Conservation (phyloP, 2,113 vertebrate species). For the Emydura subglobosa region DNA sequence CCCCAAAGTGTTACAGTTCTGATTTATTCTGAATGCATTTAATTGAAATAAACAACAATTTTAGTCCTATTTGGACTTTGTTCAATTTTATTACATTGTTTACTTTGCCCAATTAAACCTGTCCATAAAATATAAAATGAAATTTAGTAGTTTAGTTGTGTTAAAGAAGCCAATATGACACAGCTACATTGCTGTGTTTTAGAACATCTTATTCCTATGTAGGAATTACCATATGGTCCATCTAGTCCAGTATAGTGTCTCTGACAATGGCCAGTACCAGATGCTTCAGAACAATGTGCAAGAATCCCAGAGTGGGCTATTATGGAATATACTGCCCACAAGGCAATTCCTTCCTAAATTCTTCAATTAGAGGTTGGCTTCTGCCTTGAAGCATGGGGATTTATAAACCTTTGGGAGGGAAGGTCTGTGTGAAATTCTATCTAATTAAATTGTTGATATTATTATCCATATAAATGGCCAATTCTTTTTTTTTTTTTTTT, state of each 20-base stretch:
- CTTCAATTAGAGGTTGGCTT: slow-evolving; percentile 37
- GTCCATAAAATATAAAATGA: slow-evolving; percentile 51
- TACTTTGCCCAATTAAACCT: slow-evolving; percentile 57
- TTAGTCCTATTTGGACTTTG: background rate
- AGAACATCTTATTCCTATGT: background rate
- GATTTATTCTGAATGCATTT: background rate
- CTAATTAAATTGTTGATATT: slow-evolving; percentile 37
- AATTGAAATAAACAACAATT: background rate
- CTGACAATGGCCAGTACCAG: slow-evolving; percentile 21
- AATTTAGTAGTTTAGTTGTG: slow-evolving; percentile 27
- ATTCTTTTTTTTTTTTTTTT: background rate
- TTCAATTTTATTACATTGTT: slow-evolving; percentile 53
- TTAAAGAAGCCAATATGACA: slow-evolving; percentile 41
- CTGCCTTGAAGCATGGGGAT: background rate
- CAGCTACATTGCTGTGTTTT: slow-evolving; percentile 26
- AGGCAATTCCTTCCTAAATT: slow-evolving; percentile 15
- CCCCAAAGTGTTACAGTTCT: background rate
- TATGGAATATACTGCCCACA: slow-evolving; percentile 26
- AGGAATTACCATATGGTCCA: slow-evolving; percentile 6
- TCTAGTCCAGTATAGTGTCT: slow-evolving; percentile 4
- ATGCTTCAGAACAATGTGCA: background rate
- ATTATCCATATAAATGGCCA: background rate
- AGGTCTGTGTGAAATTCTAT: background rate
- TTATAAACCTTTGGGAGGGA: background rate
- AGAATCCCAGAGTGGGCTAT: slow-evolving; percentile 6